A percentile compares a stretch with the other conserved stretches of the same genome.
phyloP scores from a whole-genome alignment of 2,888 invertebrate species.

The Rhabditoides inermis region DNA sequence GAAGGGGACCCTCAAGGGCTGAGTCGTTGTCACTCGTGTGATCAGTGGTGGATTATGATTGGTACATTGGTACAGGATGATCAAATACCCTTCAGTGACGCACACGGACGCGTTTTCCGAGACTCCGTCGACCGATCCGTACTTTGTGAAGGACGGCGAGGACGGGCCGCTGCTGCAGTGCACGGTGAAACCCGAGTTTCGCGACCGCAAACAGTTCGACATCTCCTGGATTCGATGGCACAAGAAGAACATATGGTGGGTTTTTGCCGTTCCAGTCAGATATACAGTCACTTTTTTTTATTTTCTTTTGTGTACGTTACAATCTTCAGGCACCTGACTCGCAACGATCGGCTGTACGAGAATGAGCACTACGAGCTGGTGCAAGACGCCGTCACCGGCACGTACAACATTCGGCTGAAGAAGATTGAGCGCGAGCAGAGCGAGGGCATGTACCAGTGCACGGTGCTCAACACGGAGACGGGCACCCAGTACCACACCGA shows the following conservation, averaged over 20 bases:
- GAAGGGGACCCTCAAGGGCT: too few relatives aligned
- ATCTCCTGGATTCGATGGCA: conserved; percentile 27
- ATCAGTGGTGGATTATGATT: too few relatives aligned
- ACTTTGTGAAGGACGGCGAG: conserved; percentile 38
- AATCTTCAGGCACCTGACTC: conserved; percentile 24
- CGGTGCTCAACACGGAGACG: conserved; percentile 68
- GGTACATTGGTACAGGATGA: too few relatives aligned
- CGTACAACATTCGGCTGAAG: conserved; percentile 78
- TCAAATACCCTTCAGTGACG: too few relatives aligned
- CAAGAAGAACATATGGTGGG: conserved; percentile 3
- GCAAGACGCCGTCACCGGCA: conserved; percentile 58
- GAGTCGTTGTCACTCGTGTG: too few relatives aligned
- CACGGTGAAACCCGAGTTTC: conserved; percentile 17
- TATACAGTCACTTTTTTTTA: neutral
- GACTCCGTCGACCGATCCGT: conserved; percentile 34
- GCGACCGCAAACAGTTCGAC: conserved; percentile 18
- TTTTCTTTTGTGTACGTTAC: neutral
- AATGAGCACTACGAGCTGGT: conserved; percentile 22
- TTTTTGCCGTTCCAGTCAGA: neutral
- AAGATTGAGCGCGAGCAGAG: conserved; percentile 19
- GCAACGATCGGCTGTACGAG: conserved; percentile 22
- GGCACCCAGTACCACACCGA: conserved; percentile 45
- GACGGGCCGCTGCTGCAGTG: conserved; percentile 34
- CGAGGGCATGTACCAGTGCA: conserved; percentile 58
- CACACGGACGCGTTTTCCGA: conserved; percentile 67